Evolutionary conservation across 1,140 invertebrate genomes (phyloP).

Genomic region (Halesus radiatus): DNA sequence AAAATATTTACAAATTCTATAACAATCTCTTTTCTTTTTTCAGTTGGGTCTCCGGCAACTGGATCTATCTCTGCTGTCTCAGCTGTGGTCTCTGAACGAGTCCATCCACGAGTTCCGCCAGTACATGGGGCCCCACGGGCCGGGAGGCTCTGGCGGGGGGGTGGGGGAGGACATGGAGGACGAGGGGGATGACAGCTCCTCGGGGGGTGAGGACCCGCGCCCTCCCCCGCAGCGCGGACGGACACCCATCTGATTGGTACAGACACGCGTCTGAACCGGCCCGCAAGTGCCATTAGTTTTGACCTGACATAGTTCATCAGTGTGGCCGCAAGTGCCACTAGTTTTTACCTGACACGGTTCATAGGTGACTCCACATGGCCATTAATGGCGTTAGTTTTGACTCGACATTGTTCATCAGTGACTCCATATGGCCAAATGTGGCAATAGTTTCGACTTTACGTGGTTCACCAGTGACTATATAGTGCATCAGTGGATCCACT

Average conservation of each 20-base stretch:
- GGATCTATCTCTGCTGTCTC: slow-evolving; percentile 87
- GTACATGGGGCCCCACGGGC: slow-evolving; percentile 63
- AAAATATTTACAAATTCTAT: too few species aligned
- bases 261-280: too few species aligned
- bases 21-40: slow-evolving; percentile 59
- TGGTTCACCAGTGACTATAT: too few species aligned
- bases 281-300: not conserved
- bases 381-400: too few species aligned
- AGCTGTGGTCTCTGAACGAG: slow-evolving; percentile 90
- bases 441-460: too few species aligned
- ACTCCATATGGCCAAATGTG: too few species aligned
- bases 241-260: slow-evolving; percentile 47
- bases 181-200: slow-evolving; percentile 53
- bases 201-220: slow-evolving; percentile 47
- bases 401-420: too few species aligned
- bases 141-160: not conserved
- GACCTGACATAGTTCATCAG: too few species aligned
- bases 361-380: too few species aligned
- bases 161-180: slow-evolving; percentile 49
- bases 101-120: slow-evolving; percentile 88
- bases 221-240: slow-evolving; percentile 42
- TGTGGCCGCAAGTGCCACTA: too few species aligned
- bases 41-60: slow-evolving; percentile 87
- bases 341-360: too few species aligned
- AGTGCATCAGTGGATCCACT: too few species aligned